Evolutionary conservation across 2,113 vertebrate genomes (phyloP).

Genomic region (Thermophis baileyi): DNA sequence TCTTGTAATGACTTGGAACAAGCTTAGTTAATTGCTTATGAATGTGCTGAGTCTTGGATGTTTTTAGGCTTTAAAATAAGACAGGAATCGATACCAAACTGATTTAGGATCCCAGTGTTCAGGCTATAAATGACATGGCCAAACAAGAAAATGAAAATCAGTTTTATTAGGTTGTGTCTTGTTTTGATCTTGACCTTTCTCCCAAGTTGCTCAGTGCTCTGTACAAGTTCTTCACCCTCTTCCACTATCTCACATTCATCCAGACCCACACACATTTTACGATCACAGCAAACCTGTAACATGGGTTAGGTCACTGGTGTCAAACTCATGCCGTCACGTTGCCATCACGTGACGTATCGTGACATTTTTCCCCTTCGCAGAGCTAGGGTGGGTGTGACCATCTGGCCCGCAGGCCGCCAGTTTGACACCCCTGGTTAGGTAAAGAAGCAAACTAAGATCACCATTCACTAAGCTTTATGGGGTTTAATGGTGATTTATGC

Average conservation of each 20-base stretch:
- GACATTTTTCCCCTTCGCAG: too few species aligned
- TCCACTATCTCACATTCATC: not conserved
- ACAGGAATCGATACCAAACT: not conserved
- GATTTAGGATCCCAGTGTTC: slow-evolving; percentile 8
- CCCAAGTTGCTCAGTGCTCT: not conserved
- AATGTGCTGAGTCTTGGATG: not conserved
- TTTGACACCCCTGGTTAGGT: too few species aligned
- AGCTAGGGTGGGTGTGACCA: too few species aligned
- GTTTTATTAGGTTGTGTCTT: not conserved
- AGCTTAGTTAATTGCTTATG: slow-evolving; percentile 1
- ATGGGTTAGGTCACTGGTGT: not conserved
- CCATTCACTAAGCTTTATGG: not conserved
- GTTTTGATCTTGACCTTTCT: not conserved
- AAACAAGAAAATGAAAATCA: not conserved
- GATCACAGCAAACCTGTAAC: not conserved
- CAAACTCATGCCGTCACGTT: too few species aligned
- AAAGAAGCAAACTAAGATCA: not conserved
- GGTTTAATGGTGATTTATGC: not conserved
- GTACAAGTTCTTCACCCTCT: not conserved
- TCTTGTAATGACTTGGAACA: slow-evolving; percentile 27
- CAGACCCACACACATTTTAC: not conserved
- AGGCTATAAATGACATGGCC: not conserved
- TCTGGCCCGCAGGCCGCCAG: too few species aligned
- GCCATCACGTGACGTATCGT: too few species aligned
- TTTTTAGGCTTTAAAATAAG: slow-evolving; percentile 4